Evolutionary conservation across 2,888 invertebrate species (phyloP).

Genomic region (Tetragonisca angustula): DNA sequence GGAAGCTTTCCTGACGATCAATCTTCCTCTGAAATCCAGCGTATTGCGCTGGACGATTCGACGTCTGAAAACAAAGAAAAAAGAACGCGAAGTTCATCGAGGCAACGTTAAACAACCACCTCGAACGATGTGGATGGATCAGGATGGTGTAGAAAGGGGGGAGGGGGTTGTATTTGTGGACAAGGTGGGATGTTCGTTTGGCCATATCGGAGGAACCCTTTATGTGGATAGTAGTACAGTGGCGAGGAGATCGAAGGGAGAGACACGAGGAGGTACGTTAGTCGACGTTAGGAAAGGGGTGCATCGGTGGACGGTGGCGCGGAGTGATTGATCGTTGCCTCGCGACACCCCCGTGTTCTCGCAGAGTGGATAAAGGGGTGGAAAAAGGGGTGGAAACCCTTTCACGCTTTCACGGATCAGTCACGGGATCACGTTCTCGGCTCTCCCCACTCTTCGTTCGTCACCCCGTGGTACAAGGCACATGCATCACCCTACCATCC

Average conservation of each 20-base stretch:
- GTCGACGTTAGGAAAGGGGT: conserved; percentile 58
- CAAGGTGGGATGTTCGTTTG: conserved; percentile 60
- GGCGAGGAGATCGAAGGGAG: not conserved
- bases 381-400: conserved; percentile 77
- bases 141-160: not conserved
- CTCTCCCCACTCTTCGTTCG: conserved; percentile 53
- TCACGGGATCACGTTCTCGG: conserved; percentile 78
- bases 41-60: conserved; percentile 18
- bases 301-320: conserved; percentile 69
- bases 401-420: conserved; percentile 80
- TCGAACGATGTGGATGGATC: conserved; percentile 53
- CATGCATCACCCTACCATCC: conserved; percentile 70
- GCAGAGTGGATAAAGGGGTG: conserved; percentile 78
- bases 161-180: conserved; percentile 56
- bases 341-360: conserved; percentile 78
- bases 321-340: conserved; percentile 81
- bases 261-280: conserved; percentile 38
- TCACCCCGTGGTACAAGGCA: conserved; percentile 61
- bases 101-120: conserved; percentile 47
- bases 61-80: not conserved
- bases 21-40: conserved; percentile 18
- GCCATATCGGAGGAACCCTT: conserved; percentile 71
- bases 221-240: conserved; percentile 68
- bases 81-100: conserved; percentile 7
- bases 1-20: conserved; percentile 6